phyloP scores from a whole-genome alignment of 2,888 invertebrate genomes.

The Ormyrus rosae region DNA sequence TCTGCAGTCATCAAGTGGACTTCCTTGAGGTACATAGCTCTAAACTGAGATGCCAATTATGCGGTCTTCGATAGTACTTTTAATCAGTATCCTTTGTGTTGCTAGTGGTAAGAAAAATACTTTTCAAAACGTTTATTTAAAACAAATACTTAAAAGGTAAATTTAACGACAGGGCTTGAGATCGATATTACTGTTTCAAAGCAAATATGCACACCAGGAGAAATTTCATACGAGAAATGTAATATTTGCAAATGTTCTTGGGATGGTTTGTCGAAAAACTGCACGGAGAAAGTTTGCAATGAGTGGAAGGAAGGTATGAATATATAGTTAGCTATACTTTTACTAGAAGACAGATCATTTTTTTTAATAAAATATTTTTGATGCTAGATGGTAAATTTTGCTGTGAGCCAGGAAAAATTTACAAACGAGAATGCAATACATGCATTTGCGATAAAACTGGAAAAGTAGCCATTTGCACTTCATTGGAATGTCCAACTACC shows the following conservation, averaged over 20 bases:
- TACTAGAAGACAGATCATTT: neutral
- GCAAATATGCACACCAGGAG: too few relatives aligned
- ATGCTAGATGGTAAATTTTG: neutral
- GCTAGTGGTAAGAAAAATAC: neutral
- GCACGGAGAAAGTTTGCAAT: too few relatives aligned
- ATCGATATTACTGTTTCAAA: too few relatives aligned
- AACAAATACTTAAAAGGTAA: too few relatives aligned
- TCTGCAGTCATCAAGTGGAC: neutral
- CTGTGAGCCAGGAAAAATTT: slow-evolving; percentile 17
- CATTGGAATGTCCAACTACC: too few relatives aligned
- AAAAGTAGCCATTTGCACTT: too few relatives aligned
- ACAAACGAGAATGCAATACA: slow-evolving; percentile 22
- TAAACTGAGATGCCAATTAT: neutral
- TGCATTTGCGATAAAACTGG: slow-evolving; percentile 12
- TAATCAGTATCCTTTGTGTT: neutral
- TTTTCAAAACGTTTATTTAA: too few relatives aligned
- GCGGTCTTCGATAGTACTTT: neutral
- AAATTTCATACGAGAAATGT: too few relatives aligned
- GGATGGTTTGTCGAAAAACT: too few relatives aligned
- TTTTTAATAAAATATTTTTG: too few relatives aligned
- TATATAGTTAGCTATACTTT: neutral
- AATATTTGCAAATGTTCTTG: too few relatives aligned
- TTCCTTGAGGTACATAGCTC: neutral
- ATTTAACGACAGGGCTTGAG: too few relatives aligned
- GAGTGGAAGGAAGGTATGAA: neutral